Conservation (phyloP, 2,888 invertebrate genomes). For the Zygaena filipendulae region DNA sequence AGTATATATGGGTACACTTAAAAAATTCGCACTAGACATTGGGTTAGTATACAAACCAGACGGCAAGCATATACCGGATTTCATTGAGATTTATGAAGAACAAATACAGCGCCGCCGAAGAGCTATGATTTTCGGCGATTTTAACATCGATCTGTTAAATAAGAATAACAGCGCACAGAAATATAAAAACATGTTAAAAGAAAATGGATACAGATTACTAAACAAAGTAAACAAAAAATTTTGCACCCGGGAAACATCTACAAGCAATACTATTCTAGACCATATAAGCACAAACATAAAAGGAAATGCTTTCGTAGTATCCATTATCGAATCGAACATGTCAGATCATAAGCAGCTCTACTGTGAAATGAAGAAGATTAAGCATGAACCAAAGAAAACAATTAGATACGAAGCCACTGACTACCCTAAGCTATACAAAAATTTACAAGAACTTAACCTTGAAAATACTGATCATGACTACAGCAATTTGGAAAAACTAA, state of each 20-base stretch:
- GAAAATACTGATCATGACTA: too few relatives aligned
- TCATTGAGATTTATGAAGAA: conserved; percentile 1
- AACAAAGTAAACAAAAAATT: conserved; percentile 4
- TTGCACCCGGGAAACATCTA: conserved; percentile 12
- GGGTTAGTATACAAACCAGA: conserved; percentile 5
- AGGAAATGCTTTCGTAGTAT: too few relatives aligned
- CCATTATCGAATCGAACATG: conserved; percentile 2
- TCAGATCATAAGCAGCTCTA: conserved; percentile 4
- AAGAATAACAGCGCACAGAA: too few relatives aligned
- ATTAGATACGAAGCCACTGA: conserved; percentile 2
- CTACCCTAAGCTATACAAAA: background rate
- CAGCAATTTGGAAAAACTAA: background rate
- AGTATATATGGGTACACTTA: background rate
- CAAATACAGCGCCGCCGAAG: background rate
- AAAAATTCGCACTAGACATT: background rate
- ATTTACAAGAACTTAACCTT: too few relatives aligned
- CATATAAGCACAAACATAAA: too few relatives aligned
- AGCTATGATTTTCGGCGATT: background rate
- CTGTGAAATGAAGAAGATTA: background rate
- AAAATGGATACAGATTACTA: too few relatives aligned
- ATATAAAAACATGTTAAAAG: too few relatives aligned
- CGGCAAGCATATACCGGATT: conserved; percentile 3
- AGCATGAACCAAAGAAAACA: background rate
- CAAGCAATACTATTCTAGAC: conserved; percentile 14
- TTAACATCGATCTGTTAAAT: conserved; percentile 1